These are phyloP conservation scores for Atta cephalotes DNA, from an alignment of 1,140 invertebrate genomes.

Conservation along the genomic window DNA sequence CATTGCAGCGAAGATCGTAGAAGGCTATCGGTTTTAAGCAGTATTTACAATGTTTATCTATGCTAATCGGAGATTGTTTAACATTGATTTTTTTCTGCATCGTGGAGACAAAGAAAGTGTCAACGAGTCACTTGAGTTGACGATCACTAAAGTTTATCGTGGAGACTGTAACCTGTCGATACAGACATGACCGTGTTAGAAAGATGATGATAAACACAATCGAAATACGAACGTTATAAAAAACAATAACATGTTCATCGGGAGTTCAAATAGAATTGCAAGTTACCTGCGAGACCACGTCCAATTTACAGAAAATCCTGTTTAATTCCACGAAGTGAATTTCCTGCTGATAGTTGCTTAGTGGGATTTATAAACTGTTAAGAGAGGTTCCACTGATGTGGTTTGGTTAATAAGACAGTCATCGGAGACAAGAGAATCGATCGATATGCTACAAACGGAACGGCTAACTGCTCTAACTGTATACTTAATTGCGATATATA, in stretches of 20 bases:
- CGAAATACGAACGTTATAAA: background rate
- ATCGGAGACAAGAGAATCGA: background rate
- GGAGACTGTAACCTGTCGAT: background rate
- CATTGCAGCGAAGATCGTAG: background rate
- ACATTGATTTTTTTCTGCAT: background rate
- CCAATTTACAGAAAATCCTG: slow-evolving; percentile 17
- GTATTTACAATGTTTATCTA: background rate
- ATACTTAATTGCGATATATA: background rate
- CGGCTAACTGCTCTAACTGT: background rate
- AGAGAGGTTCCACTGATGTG: background rate
- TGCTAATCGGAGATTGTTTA: too few species aligned
- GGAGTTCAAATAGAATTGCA: background rate
- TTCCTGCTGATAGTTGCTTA: background rate
- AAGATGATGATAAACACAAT: background rate
- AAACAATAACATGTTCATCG: background rate
- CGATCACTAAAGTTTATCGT: background rate
- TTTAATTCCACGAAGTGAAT: background rate
- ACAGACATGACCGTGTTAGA: background rate
- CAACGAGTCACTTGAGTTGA: background rate
- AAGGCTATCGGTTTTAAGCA: background rate
- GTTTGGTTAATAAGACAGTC: background rate
- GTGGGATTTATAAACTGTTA: background rate
- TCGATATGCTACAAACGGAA: background rate
- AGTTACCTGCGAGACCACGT: slow-evolving; percentile 13
- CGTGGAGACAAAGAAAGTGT: background rate